Base-by-base conservation (phyloP, 2,797 vertebrate species). In the Chrosomus eos region DNA sequence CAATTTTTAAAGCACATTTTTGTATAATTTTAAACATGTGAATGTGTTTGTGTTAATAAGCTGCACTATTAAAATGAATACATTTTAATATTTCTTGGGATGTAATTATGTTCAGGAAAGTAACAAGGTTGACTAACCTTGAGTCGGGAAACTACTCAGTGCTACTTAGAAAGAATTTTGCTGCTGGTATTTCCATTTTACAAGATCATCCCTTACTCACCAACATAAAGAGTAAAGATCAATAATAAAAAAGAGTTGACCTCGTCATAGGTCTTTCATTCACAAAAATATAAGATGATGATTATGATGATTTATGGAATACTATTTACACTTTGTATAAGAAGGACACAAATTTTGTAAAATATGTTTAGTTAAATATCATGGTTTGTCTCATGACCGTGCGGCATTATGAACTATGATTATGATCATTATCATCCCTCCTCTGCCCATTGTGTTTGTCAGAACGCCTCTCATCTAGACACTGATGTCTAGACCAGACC, bases 401-500 rank as follows among this genome's bases (percentile, higher is more conserved):
- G 1, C 9, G 38, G n/a, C 19, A 23, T 40, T 66, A 26, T 67
- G 16, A 70, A 67, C 31, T n/a, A n/a, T n/a, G n/a, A n/a, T n/a
- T n/a, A n/a, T n/a, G 23, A 18, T 70, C 16, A 48, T 81, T 72
- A 60, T n/a, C 31, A 43, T 19, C 23, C 72, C 73, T 84, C 64
- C 62, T 58, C 51, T 43, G 53, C 26, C 13, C 28, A 58, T 62
- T 82, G 70, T 81, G 36, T 68, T 81, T 45, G 91, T 90, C 91
- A 89, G 72, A 77, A 86, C 80, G 88, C 86, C 74, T 83, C 64
- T 33, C 40, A 85, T 66, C 83, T 66, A 45, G 71, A 92, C 90
- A 92, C 82, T 88, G 90, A 93, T 90, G 90, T 87, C 80, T 66
- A 87, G 4, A 91, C 86, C 87, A 87, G 89, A 78, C 84, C 88